Percentiles rank a stretch among this genome's conserved stretches.
Evolutionary conservation across 2,888 invertebrate genomes (phyloP).

Genomic region (Spialia ferax): DNA sequence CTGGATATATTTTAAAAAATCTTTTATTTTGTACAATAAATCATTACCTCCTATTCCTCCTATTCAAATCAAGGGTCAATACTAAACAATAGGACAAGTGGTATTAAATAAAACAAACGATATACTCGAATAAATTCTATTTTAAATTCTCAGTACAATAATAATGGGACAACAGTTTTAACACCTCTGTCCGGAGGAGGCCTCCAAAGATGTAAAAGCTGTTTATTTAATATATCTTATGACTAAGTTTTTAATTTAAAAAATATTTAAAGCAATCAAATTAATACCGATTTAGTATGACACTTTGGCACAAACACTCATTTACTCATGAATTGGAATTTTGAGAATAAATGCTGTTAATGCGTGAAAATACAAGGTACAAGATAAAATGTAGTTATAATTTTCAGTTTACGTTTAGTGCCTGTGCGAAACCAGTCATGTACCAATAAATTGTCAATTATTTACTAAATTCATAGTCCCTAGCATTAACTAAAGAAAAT

Average conservation of each 20-base stretch:
- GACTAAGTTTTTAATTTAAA: conserved; percentile 52
- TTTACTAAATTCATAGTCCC: neutral
- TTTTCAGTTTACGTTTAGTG: conserved; percentile 34
- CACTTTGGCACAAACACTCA: conserved; percentile 60
- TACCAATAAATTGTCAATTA: neutral
- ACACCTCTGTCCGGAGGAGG: conserved; percentile 73
- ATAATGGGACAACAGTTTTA: conserved; percentile 80
- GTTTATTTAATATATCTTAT: conserved; percentile 65
- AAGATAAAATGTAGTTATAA: conserved; percentile 39
- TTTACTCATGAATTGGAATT: conserved; percentile 41
- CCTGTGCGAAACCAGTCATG: neutral
- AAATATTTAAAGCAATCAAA: conserved; percentile 48
- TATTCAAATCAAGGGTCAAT: no score
- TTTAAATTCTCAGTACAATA: conserved; percentile 78
- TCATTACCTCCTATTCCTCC: no score
- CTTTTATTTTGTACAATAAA: conserved; percentile 40
- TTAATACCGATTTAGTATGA: conserved; percentile 45
- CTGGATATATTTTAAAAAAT: conserved; percentile 43
- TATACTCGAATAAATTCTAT: conserved; percentile 77
- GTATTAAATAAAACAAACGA: conserved; percentile 54
- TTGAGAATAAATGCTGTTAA: conserved; percentile 17
- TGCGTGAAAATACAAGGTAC: conserved; percentile 31
- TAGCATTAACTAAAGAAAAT: neutral
- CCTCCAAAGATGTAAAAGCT: conserved; percentile 76
- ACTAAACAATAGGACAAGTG: no score